Conservation (phyloP, 2,113 vertebrate species). For the Eclectus roratus region DNA sequence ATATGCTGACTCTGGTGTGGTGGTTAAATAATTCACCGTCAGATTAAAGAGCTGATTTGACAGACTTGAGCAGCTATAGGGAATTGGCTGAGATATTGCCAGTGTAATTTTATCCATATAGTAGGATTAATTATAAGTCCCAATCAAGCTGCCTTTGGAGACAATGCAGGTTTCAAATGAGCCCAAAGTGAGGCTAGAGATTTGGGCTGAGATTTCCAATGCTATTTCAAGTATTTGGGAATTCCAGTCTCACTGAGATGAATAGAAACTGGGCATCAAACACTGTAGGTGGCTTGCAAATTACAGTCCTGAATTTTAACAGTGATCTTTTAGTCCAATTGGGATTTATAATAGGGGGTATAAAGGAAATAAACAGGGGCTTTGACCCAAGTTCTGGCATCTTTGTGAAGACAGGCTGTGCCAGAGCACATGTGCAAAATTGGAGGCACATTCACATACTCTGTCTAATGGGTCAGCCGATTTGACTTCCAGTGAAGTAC, state of each 20-base stretch:
- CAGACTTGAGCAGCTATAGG: background rate
- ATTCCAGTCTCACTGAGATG: background rate
- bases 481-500: background rate
- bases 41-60: background rate
- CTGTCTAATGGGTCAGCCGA: background rate
- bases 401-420: background rate
- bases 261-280: background rate
- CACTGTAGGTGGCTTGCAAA: background rate
- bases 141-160: background rate
- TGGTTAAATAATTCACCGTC: background rate
- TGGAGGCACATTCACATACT: background rate
- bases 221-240: background rate
- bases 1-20: background rate
- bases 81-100: background rate
- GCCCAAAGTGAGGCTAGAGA: background rate
- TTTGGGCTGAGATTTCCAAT: background rate
- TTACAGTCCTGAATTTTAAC: background rate
- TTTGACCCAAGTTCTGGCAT: background rate
- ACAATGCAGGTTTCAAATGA: background rate
- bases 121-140: conserved; percentile 8
- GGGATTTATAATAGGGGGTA: background rate
- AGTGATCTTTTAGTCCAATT: background rate
- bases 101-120: background rate
- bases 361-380: background rate
- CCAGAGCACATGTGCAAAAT: background rate